phyloP scores from a whole-genome alignment of 2,888 invertebrate genomes.

The Cephus rjabovi region DNA sequence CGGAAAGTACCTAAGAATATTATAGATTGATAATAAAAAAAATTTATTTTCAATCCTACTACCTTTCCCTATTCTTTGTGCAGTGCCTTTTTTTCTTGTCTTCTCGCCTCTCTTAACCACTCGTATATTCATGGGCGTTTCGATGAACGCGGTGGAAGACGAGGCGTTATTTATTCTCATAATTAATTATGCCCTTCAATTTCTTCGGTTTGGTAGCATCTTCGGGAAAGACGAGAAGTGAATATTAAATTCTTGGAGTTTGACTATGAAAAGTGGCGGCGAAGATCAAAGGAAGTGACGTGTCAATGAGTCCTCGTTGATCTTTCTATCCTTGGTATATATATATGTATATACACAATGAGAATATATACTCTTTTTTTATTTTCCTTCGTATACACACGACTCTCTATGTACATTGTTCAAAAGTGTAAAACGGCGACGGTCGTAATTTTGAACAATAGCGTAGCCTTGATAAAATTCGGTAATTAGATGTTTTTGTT shows the following conservation, averaged over 20 bases:
- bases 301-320: neutral
- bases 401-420: neutral
- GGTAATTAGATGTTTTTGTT: neutral
- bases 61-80: neutral
- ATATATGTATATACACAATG: neutral
- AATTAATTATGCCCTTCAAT: neutral
- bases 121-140: neutral
- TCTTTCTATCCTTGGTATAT: neutral
- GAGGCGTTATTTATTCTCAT: neutral
- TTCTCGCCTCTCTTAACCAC: neutral
- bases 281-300: neutral
- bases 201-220: neutral
- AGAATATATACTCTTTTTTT: neutral
- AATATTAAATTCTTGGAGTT: neutral
- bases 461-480: neutral
- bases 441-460: neutral
- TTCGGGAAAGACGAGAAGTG: neutral
- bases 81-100: no score
- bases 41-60: neutral
- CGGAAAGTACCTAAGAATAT: neutral
- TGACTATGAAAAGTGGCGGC: neutral
- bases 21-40: neutral
- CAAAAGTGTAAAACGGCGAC: neutral
- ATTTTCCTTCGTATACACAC: neutral
- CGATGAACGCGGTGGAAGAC: neutral